phyloP scores from a whole-genome alignment of 2,113 vertebrate genomes.

The Recurvirostra avosetta region DNA sequence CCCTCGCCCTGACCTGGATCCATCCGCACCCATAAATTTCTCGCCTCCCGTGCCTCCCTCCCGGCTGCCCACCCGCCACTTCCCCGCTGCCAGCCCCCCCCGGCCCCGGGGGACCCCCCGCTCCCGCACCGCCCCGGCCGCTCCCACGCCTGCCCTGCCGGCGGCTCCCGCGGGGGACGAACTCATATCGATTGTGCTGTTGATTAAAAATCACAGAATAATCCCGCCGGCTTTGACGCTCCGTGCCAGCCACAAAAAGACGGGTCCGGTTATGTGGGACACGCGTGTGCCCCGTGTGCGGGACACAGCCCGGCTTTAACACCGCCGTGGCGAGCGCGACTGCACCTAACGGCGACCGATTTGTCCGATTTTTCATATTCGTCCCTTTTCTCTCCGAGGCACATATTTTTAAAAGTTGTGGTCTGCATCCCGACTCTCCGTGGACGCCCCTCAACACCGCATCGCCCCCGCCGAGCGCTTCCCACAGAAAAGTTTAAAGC shows the following conservation, averaged over 20 bases:
- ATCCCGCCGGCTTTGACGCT: slow-evolving; percentile 37
- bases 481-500: neutral
- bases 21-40: slow-evolving; percentile 4
- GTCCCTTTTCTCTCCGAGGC: neutral
- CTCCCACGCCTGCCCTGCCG: neutral
- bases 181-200: slow-evolving; percentile 68
- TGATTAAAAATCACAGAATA: slow-evolving; percentile 81
- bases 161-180: neutral
- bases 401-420: neutral
- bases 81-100: neutral
- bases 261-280: neutral
- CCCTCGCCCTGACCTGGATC: neutral
- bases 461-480: neutral
- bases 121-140: neutral
- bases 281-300: neutral
- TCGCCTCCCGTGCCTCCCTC: neutral
- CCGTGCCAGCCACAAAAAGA: neutral
- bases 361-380: neutral
- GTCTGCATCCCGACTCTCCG: neutral
- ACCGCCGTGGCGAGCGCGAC: neutral
- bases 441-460: neutral
- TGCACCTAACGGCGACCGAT: neutral
- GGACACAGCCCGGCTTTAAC: neutral
- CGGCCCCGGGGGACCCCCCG: neutral
- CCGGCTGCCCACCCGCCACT: neutral